Conservation (phyloP, 2,113 vertebrate genomes). For the Bubo bubo region DNA sequence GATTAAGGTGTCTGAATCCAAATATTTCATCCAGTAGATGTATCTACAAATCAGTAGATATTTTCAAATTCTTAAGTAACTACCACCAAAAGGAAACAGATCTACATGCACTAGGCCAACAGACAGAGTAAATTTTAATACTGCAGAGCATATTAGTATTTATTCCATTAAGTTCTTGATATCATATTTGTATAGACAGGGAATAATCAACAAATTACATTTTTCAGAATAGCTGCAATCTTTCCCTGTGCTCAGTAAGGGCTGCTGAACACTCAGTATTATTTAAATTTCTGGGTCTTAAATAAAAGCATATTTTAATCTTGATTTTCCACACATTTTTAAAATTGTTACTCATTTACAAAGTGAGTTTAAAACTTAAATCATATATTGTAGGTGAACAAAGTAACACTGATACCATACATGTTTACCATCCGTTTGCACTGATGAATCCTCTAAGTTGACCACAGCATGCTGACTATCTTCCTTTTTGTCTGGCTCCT, state of each 20-base stretch:
- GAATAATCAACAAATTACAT: background rate
- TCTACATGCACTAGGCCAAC: background rate
- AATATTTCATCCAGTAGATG: background rate
- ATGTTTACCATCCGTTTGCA: conserved; percentile 80
- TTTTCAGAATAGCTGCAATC: background rate
- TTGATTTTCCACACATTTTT: background rate
- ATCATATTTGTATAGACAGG: background rate
- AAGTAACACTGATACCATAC: conserved; percentile 58
- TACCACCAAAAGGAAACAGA: background rate
- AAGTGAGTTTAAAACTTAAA: background rate
- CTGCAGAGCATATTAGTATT: background rate
- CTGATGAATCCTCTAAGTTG: conserved; percentile 56
- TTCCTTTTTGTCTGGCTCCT: conserved; percentile 85
- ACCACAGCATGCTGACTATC: conserved; percentile 74
- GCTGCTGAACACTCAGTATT: background rate
- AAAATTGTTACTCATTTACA: background rate
- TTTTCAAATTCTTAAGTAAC: background rate
- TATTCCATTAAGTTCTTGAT: background rate
- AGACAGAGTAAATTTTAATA: background rate
- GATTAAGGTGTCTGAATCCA: background rate
- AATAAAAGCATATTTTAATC: background rate
- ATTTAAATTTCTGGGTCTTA: background rate
- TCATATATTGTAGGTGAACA: fast-evolving
- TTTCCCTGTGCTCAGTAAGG: background rate
- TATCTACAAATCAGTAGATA: background rate